A percentile compares a stretch with the other conserved stretches of the same genome.
Conservation (phyloP, 1,140 invertebrate species). For the Scylla paramamosain region DNA sequence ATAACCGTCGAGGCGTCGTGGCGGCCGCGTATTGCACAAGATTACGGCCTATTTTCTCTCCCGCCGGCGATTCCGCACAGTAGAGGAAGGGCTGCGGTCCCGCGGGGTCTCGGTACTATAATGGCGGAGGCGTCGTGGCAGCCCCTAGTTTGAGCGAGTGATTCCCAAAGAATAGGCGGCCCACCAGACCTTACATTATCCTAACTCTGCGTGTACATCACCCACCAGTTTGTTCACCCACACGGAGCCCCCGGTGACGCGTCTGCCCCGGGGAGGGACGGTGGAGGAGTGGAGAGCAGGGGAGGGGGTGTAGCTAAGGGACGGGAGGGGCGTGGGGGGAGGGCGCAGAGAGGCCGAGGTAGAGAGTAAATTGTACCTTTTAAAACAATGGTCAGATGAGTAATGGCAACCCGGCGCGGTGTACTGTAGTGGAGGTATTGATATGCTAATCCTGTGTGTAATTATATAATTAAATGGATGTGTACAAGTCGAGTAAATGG, state of each 20-base stretch:
- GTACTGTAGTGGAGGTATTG: conserved; percentile 37
- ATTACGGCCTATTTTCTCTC: neutral
- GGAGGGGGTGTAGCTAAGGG: neutral
- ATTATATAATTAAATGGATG: conserved; percentile 65
- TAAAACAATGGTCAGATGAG: conserved; percentile 57
- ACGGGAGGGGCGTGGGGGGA: neutral
- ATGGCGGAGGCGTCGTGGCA: neutral
- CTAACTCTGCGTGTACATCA: conserved; percentile 50
- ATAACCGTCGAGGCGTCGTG: conserved; percentile 40
- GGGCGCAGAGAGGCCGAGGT: neutral
- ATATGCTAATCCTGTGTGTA: conserved; percentile 58
- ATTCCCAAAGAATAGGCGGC: conserved; percentile 55
- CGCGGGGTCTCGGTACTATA: neutral
- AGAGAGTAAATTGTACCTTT: conserved; percentile 29
- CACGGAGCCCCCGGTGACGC: too few species aligned
- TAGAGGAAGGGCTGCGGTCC: neutral
- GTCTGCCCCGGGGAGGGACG: neutral
- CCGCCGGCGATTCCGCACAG: conserved; percentile 40
- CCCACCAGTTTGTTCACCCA: conserved; percentile 39
- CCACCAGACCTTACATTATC: conserved; percentile 32
- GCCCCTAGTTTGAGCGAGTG: conserved; percentile 32
- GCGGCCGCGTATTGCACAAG: neutral
- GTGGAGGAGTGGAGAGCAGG: neutral
- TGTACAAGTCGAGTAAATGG: conserved; percentile 30
- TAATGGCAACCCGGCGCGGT: conserved; percentile 39